Percentiles rank a stretch among this genome's conserved stretches.
phyloP scores from a whole-genome alignment of 2,797 vertebrate species.

The Xiphorhynchus erythropygius region DNA sequence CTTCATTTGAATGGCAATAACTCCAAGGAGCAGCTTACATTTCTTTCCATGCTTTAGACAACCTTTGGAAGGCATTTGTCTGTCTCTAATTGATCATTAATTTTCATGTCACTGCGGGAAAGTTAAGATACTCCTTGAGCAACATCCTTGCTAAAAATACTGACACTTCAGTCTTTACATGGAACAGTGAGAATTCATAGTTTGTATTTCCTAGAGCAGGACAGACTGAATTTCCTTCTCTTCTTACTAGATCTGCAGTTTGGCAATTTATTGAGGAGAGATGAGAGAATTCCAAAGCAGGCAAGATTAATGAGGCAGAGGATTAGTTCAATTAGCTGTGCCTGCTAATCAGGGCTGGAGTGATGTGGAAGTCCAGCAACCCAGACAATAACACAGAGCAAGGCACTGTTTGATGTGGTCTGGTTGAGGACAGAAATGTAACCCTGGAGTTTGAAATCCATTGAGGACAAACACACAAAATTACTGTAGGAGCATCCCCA shows the following conservation, averaged over 20 bases:
- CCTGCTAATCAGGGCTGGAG: not conserved
- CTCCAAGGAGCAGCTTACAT: not conserved
- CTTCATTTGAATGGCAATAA: not conserved
- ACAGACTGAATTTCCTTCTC: not conserved
- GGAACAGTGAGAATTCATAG: not conserved
- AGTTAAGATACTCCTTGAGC: not conserved
- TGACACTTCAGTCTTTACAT: not conserved
- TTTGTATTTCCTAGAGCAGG: not conserved
- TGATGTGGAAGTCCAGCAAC: not conserved
- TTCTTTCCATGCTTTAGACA: not conserved
- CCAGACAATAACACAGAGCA: not conserved
- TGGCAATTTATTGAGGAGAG: not conserved
- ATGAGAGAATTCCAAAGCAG: not conserved
- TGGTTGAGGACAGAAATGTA: not conserved
- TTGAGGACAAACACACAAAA: fast-evolving
- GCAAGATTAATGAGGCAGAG: not conserved
- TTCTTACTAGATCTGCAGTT: not conserved
- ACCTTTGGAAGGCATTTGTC: not conserved
- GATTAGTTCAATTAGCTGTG: not conserved
- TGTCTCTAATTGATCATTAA: not conserved
- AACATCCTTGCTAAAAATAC: not conserved
- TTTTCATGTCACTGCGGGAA: not conserved
- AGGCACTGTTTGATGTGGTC: not conserved
- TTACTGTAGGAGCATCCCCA: not conserved
- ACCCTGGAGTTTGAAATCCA: not conserved